Base-by-base conservation (phyloP, 37 sponge, comb jelly and placozoan species). In the Dysidea cf. avara region DNA sequence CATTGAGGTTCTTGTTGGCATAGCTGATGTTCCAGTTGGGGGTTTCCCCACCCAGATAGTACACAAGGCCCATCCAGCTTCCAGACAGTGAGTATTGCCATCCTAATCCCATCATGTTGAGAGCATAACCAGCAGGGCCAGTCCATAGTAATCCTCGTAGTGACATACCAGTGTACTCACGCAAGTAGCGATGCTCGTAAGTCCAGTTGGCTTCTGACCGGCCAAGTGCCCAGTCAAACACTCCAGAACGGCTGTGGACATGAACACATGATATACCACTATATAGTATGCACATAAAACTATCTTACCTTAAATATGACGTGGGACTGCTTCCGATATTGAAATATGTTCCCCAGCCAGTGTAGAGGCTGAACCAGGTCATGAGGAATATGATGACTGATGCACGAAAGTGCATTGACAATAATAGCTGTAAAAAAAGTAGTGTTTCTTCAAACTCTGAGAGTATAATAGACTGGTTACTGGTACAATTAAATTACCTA, bases 61-160 rank as follows among this genome's bases (percentile, higher is more conserved):
- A 94, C 2, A 82, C 36, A 0, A 58, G 1, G 0, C 83, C 86
- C 90, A 94, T 94, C 13, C 81, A 31, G 31, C 86, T 78, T 14
- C 94, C 94, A 31, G 74, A 56, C n/a, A 94, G 66, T 35, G 81
- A 75, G 81, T 94, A 89, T 53, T 85, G 82, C 86, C 90, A 89
- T 2, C 94, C 94, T 39, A 84, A 94, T 0, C 83, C 90, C 37
- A 94, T 50, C 30, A 61, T 67, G 39, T 85, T 75, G 1, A 94
- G 86, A 22, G 77, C 52, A 52, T 94, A 94, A 16, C 94, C 94
- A 14, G 80, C 59, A n/a, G 94, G 94, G 25, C 73, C 78, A 0
- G 94, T 94, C 86, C 90, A 89, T 7, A 68, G 58, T 7, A 94
- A 55, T 28, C 94, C 94, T 28, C 90, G 39, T 58, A 94, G 81